Base-by-base conservation (phyloP, 2,113 vertebrate species). In the Chloroceryle aenea region DNA sequence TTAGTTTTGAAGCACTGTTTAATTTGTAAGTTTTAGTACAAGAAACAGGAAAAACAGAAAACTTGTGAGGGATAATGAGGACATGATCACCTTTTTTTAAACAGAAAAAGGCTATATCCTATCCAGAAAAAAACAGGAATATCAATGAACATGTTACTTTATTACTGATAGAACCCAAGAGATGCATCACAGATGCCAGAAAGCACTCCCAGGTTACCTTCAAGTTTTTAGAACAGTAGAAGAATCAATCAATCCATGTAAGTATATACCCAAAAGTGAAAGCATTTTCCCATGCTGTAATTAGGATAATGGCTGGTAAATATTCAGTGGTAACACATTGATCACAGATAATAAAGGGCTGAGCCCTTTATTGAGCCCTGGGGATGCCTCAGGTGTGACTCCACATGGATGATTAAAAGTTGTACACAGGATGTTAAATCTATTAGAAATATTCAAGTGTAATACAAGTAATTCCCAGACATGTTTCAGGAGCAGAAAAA, bases 171-270 rank as follows among this genome's bases (percentile, higher is more conserved):
- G 14, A 75, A 59, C 93, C 38, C 32, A 87, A 88, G 40, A 88
- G 53, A 68, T 91, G 78, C 87, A 76, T 91, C 93, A 91, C 56
- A 93, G 68, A 43, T 77, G 75, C 61, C 82, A 82, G 53, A 92
- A 80, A 89, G 74, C 15, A 69, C 42, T 47, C 61, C 93, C 86
- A 80, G 50, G 34, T 83, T 97, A 48, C 61, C 85, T 89, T 95
- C 77, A 95, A 90, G 45, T 95, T 97, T 97, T 91, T 80, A 48
- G 18, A 76, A 27, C 74, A 62, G 69, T 77, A 94, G 55, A 86
- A 34, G 84, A 95, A 93, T 97, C 96, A 97, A 94, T 97, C 95
- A 93, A 64, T 84, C 80, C 81, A 50, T 88, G 43, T 38, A 88
- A 84, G 72, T 69, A 32, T 59, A 71, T 92, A 64, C 90, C 87